These are phyloP conservation scores for Apeltes quadracus DNA, from an alignment of 2,113 vertebrate genomes.

Conservation along the genomic window DNA sequence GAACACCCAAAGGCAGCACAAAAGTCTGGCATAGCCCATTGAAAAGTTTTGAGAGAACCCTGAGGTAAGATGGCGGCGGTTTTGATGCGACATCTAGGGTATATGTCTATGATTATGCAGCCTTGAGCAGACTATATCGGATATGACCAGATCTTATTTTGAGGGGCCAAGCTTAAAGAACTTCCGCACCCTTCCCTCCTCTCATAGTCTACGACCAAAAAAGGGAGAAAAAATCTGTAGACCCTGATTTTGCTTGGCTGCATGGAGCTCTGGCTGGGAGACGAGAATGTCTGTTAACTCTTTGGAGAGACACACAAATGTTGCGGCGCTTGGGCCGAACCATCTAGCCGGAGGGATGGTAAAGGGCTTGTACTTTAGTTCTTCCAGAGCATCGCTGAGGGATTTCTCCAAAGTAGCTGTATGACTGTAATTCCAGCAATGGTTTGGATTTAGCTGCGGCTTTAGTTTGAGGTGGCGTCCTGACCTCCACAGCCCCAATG, in stretches of 20 bases:
- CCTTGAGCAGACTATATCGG: constrained; percentile 71
- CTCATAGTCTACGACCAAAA: constrained; percentile 75
- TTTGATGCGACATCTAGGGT: too few species aligned
- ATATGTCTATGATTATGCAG: too few species aligned
- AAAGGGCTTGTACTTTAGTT: constrained; percentile 48
- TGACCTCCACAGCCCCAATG: background rate
- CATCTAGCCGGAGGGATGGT: constrained; percentile 9
- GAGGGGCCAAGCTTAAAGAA: constrained; percentile 66
- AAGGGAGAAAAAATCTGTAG: constrained; percentile 74
- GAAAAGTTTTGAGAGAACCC: too few species aligned
- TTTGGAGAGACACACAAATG: constrained; percentile 33
- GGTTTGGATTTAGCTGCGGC: too few species aligned
- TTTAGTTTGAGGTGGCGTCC: constrained; percentile 10
- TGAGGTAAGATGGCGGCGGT: too few species aligned
- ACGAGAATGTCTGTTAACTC: constrained; percentile 57
- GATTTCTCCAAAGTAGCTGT: constrained; percentile 32
- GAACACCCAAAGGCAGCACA: too few species aligned
- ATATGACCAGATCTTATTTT: constrained; percentile 79
- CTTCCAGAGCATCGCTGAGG: constrained; percentile 9
- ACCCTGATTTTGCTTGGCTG: constrained; percentile 72
- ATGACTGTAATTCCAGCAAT: constrained; percentile 42
- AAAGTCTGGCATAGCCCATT: too few species aligned
- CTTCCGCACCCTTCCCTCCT: constrained; percentile 32
- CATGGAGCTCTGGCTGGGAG: constrained; percentile 50
- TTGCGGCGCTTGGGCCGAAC: background rate